Percentiles rank a stretch among this genome's conserved stretches.
phyloP scores from a whole-genome alignment of 2,113 vertebrate genomes.

The Gallinago jamesoni region DNA sequence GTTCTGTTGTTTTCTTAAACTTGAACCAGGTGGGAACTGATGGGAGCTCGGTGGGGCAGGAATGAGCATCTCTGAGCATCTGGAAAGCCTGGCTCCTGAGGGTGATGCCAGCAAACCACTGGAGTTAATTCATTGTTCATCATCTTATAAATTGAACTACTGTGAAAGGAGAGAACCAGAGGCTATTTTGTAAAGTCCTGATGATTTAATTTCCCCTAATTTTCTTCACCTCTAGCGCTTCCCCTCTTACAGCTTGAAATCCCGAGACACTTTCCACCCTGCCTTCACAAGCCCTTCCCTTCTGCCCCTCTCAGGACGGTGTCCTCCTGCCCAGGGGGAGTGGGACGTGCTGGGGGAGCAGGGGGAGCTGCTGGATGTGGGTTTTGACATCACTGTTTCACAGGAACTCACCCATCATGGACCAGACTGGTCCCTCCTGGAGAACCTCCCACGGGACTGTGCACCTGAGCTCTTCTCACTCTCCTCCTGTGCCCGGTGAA shows the following conservation, averaged over 20 bases:
- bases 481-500: neutral
- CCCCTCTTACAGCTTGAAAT: neutral
- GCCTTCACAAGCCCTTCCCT: neutral
- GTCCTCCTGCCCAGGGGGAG: neutral
- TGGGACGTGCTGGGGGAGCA: accelerated
- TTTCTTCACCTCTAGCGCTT: neutral
- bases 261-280: accelerated
- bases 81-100: neutral
- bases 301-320: neutral
- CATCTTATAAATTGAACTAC: neutral
- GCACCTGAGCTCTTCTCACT: accelerated
- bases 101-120: constrained; percentile 15
- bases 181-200: neutral
- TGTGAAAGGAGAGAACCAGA: neutral
- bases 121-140: constrained; percentile 21
- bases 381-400: neutral
- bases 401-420: neutral
- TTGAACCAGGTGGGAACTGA: constrained; percentile 2
- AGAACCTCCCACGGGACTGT: accelerated
- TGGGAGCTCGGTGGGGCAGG: neutral
- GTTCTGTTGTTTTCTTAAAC: constrained; percentile 1
- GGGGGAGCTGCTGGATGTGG: accelerated
- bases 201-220: neutral
- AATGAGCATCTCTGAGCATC: neutral
- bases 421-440: neutral